Base-by-base conservation (phyloP, 2,888 invertebrate genomes). In the Stenurella melanura region DNA sequence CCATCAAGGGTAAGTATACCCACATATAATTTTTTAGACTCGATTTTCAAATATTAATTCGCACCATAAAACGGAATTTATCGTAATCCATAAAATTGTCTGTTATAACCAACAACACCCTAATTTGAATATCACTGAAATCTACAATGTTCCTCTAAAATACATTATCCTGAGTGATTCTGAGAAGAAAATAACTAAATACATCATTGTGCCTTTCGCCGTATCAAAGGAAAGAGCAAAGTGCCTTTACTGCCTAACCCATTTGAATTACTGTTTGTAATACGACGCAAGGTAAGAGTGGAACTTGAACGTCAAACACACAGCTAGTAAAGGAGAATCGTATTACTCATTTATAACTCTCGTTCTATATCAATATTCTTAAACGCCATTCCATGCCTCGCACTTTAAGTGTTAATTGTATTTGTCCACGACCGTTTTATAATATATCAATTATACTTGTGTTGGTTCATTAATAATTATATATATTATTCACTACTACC, bases 251-350 rank as follows among this genome's bases (percentile, higher is more conserved):
- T 17, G 0, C 21, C 63, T 64, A 64, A 64, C 38, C 64, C 42
- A 64, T 64, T 64, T 64, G 42, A 64, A 64, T 38, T 64, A 64
- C 38, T 64, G 64, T 64, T 64, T 64, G 38, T 38, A 42, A 42
- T 38, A 64, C 38, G 34, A 18, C 42, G n/a, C 11, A 34, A 64
- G 42, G 64, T 18, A 38, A 17, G 19, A 64, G 38, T 34, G 63
- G 34, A 34, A 18, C n/a, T n/a, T 19, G 17, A 34, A 63, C 30
- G 18, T 19, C 34, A 64, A 42, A 64, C 42, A 42, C 42, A 42
- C 12, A 42, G 15, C 12, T 42, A 12, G 12, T 42, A 42, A 42
- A 42, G 42, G 42, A 42, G 15, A 12, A 42, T 42, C 42, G 12
- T 12, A 42, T 15, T 42, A 42, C 42, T 12, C 42, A 42, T 1